Evolutionary conservation across 1,140 invertebrate genomes (phyloP).

Genomic region (Drosophila takahashii): DNA sequence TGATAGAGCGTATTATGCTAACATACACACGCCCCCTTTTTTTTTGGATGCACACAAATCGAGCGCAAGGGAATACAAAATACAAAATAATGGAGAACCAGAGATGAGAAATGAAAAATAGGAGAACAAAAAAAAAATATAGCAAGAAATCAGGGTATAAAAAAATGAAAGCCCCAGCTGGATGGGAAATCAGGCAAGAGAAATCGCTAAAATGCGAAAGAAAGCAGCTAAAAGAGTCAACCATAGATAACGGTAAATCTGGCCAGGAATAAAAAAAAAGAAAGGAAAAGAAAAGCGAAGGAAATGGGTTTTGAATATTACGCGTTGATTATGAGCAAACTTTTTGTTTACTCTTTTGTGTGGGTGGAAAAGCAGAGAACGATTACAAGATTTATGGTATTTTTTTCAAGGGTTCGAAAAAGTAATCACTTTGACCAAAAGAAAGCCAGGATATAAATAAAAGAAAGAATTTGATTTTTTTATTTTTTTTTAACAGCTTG

Average conservation of each 20-base stretch:
- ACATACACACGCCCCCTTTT: conserved; percentile 24
- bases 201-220: conserved; percentile 25
- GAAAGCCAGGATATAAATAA: not conserved
- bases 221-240: conserved; percentile 13
- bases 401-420: conserved; percentile 2
- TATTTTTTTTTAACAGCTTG: not conserved
- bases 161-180: conserved; percentile 6
- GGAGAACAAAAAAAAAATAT: conserved; percentile 6
- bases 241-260: conserved; percentile 24
- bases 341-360: conserved; percentile 8
- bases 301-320: conserved; percentile 37
- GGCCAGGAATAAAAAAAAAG: not conserved
- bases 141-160: not conserved
- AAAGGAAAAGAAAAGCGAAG: not conserved
- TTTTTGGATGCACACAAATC: conserved; percentile 51
- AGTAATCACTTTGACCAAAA: conserved; percentile 35
- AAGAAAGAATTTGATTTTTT: not conserved
- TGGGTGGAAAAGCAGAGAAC: conserved; percentile 21
- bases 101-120: conserved; percentile 8
- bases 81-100: conserved; percentile 63
- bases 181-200: conserved; percentile 13
- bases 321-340: conserved; percentile 33
- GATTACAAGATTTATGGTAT: conserved; percentile 43
- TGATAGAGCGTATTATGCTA: conserved; percentile 71
- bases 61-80: conserved; percentile 68